Base-by-base conservation (phyloP, 2,888 invertebrate genomes). In the Euplagia quadripunctaria region DNA sequence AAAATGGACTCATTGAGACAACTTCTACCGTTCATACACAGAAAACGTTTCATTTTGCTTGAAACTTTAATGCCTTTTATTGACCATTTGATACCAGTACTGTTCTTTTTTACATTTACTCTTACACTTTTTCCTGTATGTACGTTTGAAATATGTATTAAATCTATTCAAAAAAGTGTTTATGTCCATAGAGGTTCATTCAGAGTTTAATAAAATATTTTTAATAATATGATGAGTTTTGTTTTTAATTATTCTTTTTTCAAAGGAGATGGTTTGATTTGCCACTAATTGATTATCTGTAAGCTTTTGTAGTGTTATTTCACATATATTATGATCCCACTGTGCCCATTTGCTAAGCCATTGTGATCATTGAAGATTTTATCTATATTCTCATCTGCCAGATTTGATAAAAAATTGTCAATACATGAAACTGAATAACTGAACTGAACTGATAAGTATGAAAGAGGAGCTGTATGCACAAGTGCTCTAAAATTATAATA, bases 401-500 rank as follows among this genome's bases (percentile, higher is more conserved):
- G 17, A 66, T 20, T 66, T 49, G 49, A 51, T 42, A 49, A n/a
- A n/a, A 66, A 49, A 51, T 49, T 66, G 61, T 61, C 61, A n/a
- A 61, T 61, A 61, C 61, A 61, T 61, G 61, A 61, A 61, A 4
- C 31, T 11, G 20, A 20, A 11, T 31, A n/a, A n/a, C n/a, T n/a
- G n/a, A 61, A 4, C 31, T 11, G 20, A 20, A 11, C 6, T 20
- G 6, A 41, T 61, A 20, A 12, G n/a, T n/a, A 61, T 61, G 31
- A 61, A 61, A 63, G 63, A 31, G 31, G 31, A 20, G 63, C 64
- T 43, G 14, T n/a, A 43, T 64, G 42, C 14, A 64, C 43, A 16
- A 64, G 43, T 17, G 42, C 41, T 17, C 64, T 64, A 42, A 64
- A 64, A 16, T 64, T 43, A 64, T 64, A 64, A 64, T 43, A 64